phyloP scores from a whole-genome alignment of 2,888 invertebrate genomes.

The Lasioglossum malachurum region DNA sequence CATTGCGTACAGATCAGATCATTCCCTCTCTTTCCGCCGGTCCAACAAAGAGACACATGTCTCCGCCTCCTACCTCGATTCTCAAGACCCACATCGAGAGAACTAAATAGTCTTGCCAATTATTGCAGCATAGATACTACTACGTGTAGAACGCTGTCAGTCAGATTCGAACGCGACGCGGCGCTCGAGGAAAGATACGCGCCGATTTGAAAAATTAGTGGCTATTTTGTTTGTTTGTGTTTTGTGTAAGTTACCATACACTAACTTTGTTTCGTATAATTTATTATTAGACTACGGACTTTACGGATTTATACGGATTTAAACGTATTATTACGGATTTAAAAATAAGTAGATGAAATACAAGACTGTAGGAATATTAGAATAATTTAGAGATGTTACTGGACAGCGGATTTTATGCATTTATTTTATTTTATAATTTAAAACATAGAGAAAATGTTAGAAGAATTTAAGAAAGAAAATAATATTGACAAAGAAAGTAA shows the following conservation, averaged over 20 bases:
- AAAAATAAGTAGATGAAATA: too few species aligned
- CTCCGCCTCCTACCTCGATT: slow-evolving; percentile 42
- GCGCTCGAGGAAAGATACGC: not conserved
- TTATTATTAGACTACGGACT: not conserved
- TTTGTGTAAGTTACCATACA: not conserved
- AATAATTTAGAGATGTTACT: too few species aligned
- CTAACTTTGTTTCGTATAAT: too few species aligned
- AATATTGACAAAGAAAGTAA: too few species aligned
- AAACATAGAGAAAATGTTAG: too few species aligned
- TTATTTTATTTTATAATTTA: too few species aligned
- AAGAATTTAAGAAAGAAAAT: too few species aligned
- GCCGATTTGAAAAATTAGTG: not conserved
- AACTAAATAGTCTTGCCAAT: slow-evolving; percentile 36
- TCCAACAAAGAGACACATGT: slow-evolving; percentile 46
- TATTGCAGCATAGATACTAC: slow-evolving; percentile 31
- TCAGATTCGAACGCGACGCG: not conserved
- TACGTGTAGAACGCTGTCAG: slow-evolving; percentile 19
- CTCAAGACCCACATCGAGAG: slow-evolving; percentile 51
- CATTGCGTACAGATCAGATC: slow-evolving; percentile 45
- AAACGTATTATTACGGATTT: too few species aligned
- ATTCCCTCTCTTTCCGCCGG: slow-evolving; percentile 30
- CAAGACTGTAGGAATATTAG: too few species aligned
- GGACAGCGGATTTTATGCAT: too few species aligned
- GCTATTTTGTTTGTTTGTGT: not conserved
- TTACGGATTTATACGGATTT: too few species aligned